Base-by-base conservation (phyloP, 1,140 invertebrate species). In the Uloborus diversus region DNA sequence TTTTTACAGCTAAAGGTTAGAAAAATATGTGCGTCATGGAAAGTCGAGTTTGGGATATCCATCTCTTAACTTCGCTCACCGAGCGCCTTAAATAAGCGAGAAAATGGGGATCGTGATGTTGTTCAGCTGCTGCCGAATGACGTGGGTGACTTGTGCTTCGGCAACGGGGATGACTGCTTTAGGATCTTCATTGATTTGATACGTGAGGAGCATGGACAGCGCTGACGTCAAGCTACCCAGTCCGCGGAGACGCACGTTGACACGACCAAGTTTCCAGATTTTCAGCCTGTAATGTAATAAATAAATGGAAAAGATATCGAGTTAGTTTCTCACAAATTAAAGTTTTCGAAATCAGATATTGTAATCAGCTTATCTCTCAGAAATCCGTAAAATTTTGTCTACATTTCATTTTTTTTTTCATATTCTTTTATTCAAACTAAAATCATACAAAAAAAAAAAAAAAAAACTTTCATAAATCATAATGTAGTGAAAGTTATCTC, bases 151-250 rank as follows among this genome's bases (percentile, higher is more conserved):
- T 47, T 83, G 82, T 0, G 79, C 75, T 30, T 83, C 82, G 13
- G 76, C 76, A 1, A 83, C 62, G 1, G 68, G 76, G 5, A 83
- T 81, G 32, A 83, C 65, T 9, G 76, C 65, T 20, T 76, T 68
- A 9, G 82, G 81, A 33, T 82, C 81, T 20, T 83, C 80, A 35
- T 83, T 83, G 7, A 82, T 64, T 28, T 68, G 61, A 5, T 80
- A 66, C 4, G 66, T 82, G 13, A 83, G 5, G 25, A 83, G 33
- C 83, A 84, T 83, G 32, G 83, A 82, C n/a, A 84, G 37, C 4
- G 83, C 83, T 1, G 81, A 81, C 13, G 83, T 85, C 28, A 85
- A 61, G 49, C 84, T 84, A 35, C 84, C 84, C 14, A 85, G 49
- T 1, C 84, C 84, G 1, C 82, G 57, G 13, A 85, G 82, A 1